phyloP scores from a whole-genome alignment of 2,113 vertebrate genomes.

The Nipponia nippon region DNA sequence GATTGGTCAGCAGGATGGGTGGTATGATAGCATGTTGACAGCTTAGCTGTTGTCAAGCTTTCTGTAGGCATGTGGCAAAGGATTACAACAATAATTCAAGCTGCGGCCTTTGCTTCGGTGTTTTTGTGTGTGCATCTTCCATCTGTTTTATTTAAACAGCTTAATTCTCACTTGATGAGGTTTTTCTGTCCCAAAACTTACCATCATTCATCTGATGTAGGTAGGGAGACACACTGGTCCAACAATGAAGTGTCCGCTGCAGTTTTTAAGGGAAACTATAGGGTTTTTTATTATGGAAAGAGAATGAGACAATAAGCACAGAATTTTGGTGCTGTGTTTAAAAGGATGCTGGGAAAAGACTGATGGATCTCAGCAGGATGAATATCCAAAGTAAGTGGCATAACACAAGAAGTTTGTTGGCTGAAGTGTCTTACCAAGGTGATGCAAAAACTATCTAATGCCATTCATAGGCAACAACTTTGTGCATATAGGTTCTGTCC shows the following conservation, averaged over 20 bases:
- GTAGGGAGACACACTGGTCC: neutral
- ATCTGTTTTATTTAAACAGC: constrained; percentile 49
- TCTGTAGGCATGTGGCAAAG: constrained; percentile 45
- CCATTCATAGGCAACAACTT: neutral
- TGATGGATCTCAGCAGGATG: neutral
- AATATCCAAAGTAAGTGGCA: neutral
- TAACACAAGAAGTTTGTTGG: neutral
- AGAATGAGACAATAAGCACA: neutral
- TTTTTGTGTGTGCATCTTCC: neutral
- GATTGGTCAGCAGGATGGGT: constrained; percentile 49
- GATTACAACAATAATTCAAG: constrained; percentile 49
- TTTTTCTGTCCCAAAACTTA: neutral
- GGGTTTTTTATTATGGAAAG: neutral
- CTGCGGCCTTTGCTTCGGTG: neutral
- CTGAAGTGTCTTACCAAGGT: neutral
- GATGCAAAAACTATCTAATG: neutral
- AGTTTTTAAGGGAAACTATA: neutral
- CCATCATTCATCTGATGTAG: neutral
- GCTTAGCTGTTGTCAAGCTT: constrained; percentile 47
- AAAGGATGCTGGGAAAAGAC: neutral
- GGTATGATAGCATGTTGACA: constrained; percentile 41
- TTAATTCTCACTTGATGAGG: neutral
- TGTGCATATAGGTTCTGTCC: neutral
- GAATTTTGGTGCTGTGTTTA: neutral
- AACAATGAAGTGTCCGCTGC: neutral